phyloP scores from a whole-genome alignment of 2,113 vertebrate species.

The Aleadryas rufinucha region DNA sequence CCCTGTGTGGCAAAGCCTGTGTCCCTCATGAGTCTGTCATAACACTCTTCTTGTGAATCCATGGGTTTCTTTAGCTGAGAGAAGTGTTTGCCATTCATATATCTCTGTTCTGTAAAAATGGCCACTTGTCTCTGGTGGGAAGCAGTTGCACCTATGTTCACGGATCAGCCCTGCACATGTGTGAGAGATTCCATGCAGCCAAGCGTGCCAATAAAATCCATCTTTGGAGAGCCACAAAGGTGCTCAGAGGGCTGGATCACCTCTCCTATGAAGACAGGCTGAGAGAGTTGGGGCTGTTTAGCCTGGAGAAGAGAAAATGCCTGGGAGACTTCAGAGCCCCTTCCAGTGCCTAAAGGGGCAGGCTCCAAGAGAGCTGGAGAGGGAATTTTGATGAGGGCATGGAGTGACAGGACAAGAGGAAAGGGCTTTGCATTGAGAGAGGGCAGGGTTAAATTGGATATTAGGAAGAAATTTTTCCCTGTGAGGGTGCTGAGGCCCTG shows the following conservation, averaged over 20 bases:
- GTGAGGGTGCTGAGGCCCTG: neutral
- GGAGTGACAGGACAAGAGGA: neutral
- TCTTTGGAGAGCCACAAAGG: neutral
- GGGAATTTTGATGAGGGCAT: neutral
- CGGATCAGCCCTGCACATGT: rapidly evolving
- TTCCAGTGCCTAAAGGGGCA: neutral
- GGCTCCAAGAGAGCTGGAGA: neutral
- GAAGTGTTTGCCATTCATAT: neutral
- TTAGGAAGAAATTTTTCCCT: neutral
- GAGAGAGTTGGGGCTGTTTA: neutral
- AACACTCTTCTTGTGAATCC: neutral
- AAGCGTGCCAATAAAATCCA: neutral
- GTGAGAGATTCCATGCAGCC: neutral
- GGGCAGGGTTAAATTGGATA: neutral
- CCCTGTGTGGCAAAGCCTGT: rapidly evolving
- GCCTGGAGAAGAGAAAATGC: neutral
- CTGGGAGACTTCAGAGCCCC: neutral
- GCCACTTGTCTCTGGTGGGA: neutral
- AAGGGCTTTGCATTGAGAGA: neutral
- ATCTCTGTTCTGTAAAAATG: neutral
- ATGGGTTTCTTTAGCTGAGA: neutral
- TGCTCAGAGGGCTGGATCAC: neutral
- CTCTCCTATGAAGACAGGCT: neutral
- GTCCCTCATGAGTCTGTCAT: neutral
- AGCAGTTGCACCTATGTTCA: rapidly evolving